phyloP scores from a whole-genome alignment of 2,797 vertebrate species.

The Alauda arvensis region DNA sequence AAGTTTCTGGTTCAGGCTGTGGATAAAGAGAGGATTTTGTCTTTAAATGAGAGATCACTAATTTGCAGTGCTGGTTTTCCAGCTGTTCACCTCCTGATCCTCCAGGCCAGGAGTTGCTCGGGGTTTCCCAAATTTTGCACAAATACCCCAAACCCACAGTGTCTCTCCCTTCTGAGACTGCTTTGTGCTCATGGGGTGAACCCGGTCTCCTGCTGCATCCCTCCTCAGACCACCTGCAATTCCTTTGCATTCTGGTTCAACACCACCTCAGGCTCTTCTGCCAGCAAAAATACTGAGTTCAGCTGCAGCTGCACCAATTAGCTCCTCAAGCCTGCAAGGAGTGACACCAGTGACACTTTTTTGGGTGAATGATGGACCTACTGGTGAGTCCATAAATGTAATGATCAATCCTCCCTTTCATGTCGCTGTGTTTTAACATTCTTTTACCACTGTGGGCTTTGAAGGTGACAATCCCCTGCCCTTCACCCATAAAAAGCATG shows the following conservation, averaged over 20 bases:
- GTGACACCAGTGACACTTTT: constrained; percentile 55
- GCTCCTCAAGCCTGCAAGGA: constrained; percentile 45
- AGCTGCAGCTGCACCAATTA: constrained; percentile 65
- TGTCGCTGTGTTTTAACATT: constrained; percentile 50
- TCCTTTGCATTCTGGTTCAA: constrained; percentile 31
- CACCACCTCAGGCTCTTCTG: background rate
- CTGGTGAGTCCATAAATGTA: constrained; percentile 52
- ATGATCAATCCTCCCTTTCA: constrained; percentile 55
- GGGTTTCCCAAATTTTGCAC: background rate
- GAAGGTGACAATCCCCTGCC: constrained; percentile 15
- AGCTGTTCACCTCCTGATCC: background rate
- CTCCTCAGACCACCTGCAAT: constrained; percentile 54
- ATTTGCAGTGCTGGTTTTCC: background rate
- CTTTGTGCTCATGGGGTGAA: background rate
- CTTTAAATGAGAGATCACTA: background rate
- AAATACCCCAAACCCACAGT: background rate
- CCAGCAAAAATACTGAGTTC: constrained; percentile 57
- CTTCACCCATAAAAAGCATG: background rate
- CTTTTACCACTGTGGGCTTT: constrained; percentile 33
- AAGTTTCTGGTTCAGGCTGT: background rate
- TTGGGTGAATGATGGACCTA: constrained; percentile 53
- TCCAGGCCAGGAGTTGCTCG: background rate
- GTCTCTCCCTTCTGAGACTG: background rate
- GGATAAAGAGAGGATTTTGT: background rate
- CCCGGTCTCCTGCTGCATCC: constrained; percentile 27